Evolutionary conservation across 2,888 invertebrate genomes (phyloP).

Genomic region (Dyspetes luteomarginatus): DNA sequence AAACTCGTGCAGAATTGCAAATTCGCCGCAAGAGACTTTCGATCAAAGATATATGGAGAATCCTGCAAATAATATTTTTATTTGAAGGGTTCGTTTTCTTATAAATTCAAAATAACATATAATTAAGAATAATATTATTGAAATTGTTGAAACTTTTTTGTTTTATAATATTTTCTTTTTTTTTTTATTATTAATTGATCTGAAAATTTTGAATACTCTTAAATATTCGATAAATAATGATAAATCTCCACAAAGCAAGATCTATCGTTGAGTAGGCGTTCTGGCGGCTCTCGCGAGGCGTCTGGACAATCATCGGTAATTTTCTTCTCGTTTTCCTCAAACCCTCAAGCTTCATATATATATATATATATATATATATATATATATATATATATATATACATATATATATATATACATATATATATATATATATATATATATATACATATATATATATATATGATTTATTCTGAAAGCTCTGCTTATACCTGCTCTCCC

Average conservation of each 20-base stretch:
- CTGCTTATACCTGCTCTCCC: constrained; percentile 11
- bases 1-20: constrained; percentile 40
- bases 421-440: too few relatives aligned
- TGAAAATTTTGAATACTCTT: neutral
- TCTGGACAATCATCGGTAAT: constrained; percentile 71
- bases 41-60: neutral
- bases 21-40: neutral
- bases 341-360: neutral
- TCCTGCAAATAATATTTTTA: neutral
- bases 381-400: too few relatives aligned
- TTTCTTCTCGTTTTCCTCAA: constrained; percentile 52
- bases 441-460: too few relatives aligned
- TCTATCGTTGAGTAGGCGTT: constrained; percentile 52
- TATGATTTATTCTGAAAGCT: constrained; percentile 68
- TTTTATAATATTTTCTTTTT: neutral
- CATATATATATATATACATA: too few relatives aligned
- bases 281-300: neutral
- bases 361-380: too few relatives aligned
- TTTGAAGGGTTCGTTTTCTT: neutral
- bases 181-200: neutral
- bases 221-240: neutral
- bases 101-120: neutral
- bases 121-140: too few relatives aligned
- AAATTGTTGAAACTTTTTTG: too few relatives aligned
- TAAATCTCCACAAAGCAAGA: neutral